Evolutionary conservation across 2,797 vertebrate genomes (phyloP), one percentile per base, ranked within the genome.

Genomic region (Notolabrus celidotus): DNA sequence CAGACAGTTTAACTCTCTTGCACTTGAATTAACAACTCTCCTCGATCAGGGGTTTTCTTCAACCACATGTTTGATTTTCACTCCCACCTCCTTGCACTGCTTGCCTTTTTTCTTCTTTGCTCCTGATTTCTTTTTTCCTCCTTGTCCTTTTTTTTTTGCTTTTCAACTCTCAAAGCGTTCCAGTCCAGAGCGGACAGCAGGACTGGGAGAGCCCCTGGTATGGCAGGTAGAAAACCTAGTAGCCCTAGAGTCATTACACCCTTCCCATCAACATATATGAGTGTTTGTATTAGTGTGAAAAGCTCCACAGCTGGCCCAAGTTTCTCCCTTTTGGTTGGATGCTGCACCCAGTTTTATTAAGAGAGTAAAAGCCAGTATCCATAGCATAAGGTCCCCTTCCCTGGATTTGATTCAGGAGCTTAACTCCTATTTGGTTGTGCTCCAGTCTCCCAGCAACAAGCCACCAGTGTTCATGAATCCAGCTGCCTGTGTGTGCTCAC

Each of bases 101-200:
- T 59, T 61, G 15, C 56, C 68, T 55, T 66, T 51, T 55, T 69
- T 56, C 33, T 58, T 54, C 33, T 58, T 54, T 54, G 20, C 31
- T 34, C 10, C 58, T 43, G 9, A 29, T 58, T 51, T 51, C 19
- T 55, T 50, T 54, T 23, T n/a, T 17, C 49, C 34, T 53, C 38
- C 22, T 20, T 19, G n/a, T 43, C 19, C 20, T 22, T 50, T 22
- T 50, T 49, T 25, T 68, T 67, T 66, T 56, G 0, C 31, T 19
- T 38, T 22, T 27, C 12, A 20, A 47, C 23, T 52, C 64, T 50
- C 27, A 20, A 90, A 94, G 93, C 93, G 3, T 71, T 94, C 87
- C 91, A 92, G 57, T 86, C 80, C 82, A 89, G 92, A 84, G 87
- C 23, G 54, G 91, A 91, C 76, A 78, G 59, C 87, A 87, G 90